Evolutionary conservation across 1,140 invertebrate genomes (phyloP), one percentile per base, ranked within the genome.

Genomic region (Drosophila kepulauana): DNA sequence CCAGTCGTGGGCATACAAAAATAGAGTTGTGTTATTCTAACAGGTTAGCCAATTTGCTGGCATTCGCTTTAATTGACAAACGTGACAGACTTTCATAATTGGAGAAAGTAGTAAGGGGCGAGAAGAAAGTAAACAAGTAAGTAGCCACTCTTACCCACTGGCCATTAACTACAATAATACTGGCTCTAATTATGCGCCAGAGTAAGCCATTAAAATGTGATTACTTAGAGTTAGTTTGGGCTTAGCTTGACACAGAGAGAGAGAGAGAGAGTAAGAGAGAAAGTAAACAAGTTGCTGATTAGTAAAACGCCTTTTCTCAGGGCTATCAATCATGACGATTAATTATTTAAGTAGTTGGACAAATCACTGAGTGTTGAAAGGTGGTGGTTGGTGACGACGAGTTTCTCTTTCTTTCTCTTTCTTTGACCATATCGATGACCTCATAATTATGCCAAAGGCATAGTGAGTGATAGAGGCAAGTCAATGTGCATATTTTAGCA

Each of bases 51-150:
- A 6, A 52, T 11, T 13, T 58, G 52, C 11, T n/a, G 48, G 43
- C 33, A 6, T 54, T 62, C 33, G 30, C 46, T 56, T 65, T 66
- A 75, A 67, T 75, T 75, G 67, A 82, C 87, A 82, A 87, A 88
- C 84, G 84, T 87, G 84, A 84, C 80, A 84, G 78, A 87, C 80
- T 87, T 87, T 79, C 79, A 87, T 87, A 87, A 88, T 82, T 82
- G 57, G 13, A 15, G 25, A 30, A 56, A 8, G 25, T 52, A 67
- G 38, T 15, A 43, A 46, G 13, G 58, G 38, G 51, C 33, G 3
- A 25, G 20, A 25, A 0, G 20, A 57, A 72, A 51, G 46, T 38
- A 66, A 66, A 62, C 62, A 70, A 25, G 13, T 10, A 43, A 13
- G 10, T 10, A 46, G 5, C 3, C 16, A 49, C 35, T 57, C 6